Evolutionary conservation across 2,888 invertebrate species (phyloP), one percentile per base, ranked within the genome.

Genomic region (Eugnorisma glareosa): DNA sequence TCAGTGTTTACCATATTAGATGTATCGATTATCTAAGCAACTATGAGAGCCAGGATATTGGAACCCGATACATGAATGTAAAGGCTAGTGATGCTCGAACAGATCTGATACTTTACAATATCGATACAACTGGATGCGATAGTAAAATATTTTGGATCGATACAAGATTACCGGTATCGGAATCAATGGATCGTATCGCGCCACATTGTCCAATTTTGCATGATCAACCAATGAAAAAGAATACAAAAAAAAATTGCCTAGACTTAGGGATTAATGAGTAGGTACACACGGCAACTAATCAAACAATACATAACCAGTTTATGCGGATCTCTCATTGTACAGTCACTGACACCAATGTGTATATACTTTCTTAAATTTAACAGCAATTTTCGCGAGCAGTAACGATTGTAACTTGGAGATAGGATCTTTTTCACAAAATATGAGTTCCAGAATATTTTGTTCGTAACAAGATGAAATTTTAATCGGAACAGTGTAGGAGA

Each of bases 41-140:
- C 6, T 28, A 63, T 35, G 4, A 18, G 35, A 21, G 35, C 10
- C n/a, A 18, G 5, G 37, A 61, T 73, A 64, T 28, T n/a, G 43
- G 37, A 83, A 83, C 31, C 64, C 7, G 51, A 83, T 74, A 83
- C 35, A 57, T 11, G 13, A 15, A 28, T 10, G 21, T 48, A 73
- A 73, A 73, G 61, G 72, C 15, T 75, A 57, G 24, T 63, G 24
- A 7, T 63, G 63, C 37, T 37, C 37, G 2, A 35, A 11, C 21
- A 5, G 0, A 61, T 61, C 35, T 0, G 6, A 37, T 24, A 24
- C 6, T 24, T 13, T 7, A 24, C 24, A n/a, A 13, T 63, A n/a
- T 63, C 24, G 35, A 63, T 24, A 37, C 5, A 37, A 63, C 61
- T 24, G 24, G 24, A 37, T 37, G 13, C 24, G 35, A 37, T 2